A percentile compares a stretch with the other conserved stretches of the same genome.
Conservation (phyloP, 2,888 invertebrate species). For the Enoplolaimus lenunculus region DNA sequence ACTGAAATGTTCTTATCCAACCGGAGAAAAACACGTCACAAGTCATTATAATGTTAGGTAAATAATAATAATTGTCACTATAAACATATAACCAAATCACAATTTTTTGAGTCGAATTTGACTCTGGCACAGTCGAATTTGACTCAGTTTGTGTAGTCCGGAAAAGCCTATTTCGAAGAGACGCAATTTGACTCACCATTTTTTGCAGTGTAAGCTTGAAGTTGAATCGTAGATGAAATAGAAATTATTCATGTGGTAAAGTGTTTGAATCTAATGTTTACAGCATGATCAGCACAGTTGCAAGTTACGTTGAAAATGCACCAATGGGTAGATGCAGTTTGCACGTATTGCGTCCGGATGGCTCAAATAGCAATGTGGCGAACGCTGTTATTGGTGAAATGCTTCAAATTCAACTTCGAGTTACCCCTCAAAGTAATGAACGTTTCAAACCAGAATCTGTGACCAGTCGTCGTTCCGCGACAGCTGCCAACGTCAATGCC, state of each 20-base stretch:
- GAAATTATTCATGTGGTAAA: too few relatives aligned
- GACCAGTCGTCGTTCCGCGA: too few relatives aligned
- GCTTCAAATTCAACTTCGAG: constrained; percentile 27
- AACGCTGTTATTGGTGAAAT: constrained; percentile 28
- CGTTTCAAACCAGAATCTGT: too few relatives aligned
- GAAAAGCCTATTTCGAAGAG: too few relatives aligned
- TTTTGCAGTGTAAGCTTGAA: neutral
- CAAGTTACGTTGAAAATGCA: constrained; percentile 11
- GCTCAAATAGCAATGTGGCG: neutral
- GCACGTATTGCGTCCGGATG: neutral
- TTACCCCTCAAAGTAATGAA: constrained; percentile 14
- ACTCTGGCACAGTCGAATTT: too few relatives aligned
- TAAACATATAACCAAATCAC: neutral
- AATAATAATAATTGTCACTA: neutral
- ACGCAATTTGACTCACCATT: too few relatives aligned
- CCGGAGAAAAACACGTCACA: constrained; percentile 77
- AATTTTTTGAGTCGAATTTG: neutral
- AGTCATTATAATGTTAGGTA: constrained; percentile 60
- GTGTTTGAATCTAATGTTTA: too few relatives aligned
- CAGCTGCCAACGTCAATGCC: too few relatives aligned
- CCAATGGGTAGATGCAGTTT: constrained; percentile 17
- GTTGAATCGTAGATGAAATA: too few relatives aligned
- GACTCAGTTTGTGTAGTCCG: too few relatives aligned
- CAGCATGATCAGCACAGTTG: constrained; percentile 18
- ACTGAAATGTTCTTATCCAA: constrained; percentile 84